These are phyloP conservation scores for Leptinotarsa haldemani DNA, from an alignment of 2,888 invertebrate species.

Conservation along the genomic window DNA sequence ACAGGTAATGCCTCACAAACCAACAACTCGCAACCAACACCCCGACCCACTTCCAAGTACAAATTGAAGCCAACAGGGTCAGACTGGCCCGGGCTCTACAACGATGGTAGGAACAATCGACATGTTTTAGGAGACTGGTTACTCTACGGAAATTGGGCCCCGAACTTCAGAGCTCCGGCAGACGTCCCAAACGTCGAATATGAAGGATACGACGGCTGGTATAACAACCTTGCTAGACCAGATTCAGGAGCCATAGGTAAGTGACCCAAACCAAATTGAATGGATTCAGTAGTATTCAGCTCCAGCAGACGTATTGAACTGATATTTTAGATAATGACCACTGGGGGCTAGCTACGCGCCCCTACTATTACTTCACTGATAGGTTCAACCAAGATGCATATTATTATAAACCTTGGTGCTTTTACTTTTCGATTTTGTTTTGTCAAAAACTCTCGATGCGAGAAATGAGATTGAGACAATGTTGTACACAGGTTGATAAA, in stretches of 20 bases:
- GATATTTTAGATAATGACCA: no score
- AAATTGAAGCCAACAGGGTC: constrained; percentile 17
- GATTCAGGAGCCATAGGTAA: constrained; percentile 63
- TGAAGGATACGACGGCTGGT: constrained; percentile 65
- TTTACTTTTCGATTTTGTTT: no score
- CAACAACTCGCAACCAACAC: neutral
- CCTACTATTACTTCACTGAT: no score
- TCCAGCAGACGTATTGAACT: no score
- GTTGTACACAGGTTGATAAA: no score
- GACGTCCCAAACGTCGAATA: constrained; percentile 55
- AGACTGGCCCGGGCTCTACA: constrained; percentile 36
- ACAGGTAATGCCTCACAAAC: neutral
- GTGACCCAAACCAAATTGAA: constrained; percentile 16
- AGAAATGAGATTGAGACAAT: no score
- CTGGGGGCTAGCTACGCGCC: no score
- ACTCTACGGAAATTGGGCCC: constrained; percentile 47
- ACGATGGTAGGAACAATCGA: constrained; percentile 22
- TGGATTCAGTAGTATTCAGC: no score
- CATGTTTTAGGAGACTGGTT: constrained; percentile 49
- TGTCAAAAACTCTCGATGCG: no score
- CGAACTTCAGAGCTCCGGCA: constrained; percentile 5
- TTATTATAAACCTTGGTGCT: no score
- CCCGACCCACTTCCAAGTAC: neutral
- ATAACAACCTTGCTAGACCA: constrained; percentile 62
- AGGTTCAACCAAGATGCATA: no score